Evolutionary conservation across 2,113 vertebrate genomes (phyloP).

Genomic region (Aegithalos caudatus): DNA sequence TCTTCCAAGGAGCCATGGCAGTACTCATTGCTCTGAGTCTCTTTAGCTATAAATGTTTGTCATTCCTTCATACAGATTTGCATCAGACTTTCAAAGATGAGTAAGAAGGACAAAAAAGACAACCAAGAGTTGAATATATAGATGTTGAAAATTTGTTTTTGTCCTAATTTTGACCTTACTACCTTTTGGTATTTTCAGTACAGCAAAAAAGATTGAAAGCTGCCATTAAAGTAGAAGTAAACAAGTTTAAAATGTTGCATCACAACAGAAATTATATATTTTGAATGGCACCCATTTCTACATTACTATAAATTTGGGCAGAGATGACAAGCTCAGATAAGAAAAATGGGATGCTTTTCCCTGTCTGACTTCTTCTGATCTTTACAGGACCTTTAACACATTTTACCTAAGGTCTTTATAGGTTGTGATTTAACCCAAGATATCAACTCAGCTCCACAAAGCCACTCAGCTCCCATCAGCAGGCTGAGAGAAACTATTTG

Average conservation of each 20-base stretch:
- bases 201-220: background rate
- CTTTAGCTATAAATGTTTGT: background rate
- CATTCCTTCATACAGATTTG: background rate
- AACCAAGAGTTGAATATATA: background rate
- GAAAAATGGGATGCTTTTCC: background rate
- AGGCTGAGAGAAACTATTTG: background rate
- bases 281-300: background rate
- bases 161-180: background rate
- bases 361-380: background rate
- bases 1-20: background rate
- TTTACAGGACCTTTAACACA: background rate
- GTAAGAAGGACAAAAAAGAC: background rate
- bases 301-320: background rate
- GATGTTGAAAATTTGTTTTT: background rate
- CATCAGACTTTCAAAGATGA: background rate
- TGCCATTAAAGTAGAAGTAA: background rate
- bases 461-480: fast-evolving
- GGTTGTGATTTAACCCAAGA: background rate
- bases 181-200: background rate
- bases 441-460: background rate
- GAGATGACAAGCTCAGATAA: background rate
- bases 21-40: background rate
- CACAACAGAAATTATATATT: background rate
- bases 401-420: background rate
- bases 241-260: background rate